Base-by-base conservation (phyloP, 1,140 invertebrate genomes). In the Alviniconcha marisindica region DNA sequence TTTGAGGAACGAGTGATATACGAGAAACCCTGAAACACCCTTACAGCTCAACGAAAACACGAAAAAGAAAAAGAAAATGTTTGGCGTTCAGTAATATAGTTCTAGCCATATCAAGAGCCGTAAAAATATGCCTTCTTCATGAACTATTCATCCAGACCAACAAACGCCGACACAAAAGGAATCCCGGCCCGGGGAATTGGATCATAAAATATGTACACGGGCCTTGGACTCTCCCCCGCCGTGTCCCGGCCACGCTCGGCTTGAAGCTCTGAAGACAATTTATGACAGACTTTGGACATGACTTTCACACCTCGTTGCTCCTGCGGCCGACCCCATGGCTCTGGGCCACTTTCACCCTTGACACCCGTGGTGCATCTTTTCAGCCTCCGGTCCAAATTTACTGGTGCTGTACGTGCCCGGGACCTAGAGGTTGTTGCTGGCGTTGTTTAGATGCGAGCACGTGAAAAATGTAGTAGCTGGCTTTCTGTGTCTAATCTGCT, bases 161-260 rank as follows among this genome's bases (percentile, higher is more conserved):
- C 60, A 24, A 63, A 24, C 21, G 28, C 7, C 60, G 24, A 4
- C 60, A 63, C 60, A 63, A 63, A 63, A 31, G 28, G 60, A n/a
- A n/a, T n/a, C 60, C 10, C 4, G 28, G 21, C 4, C 28, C 10
- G 60, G 60, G 60, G 60, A 63, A 63, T 63, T 63, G 60, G 60
- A 24, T 63, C 60, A 63, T 63, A 63, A 63, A 63, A 63, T 63
- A 63, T 48, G 44, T 63, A 63, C 60, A 63, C 24, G 21, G 24
- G 24, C 60, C 60, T n/a, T 24, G 4, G 21, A n/a, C 60, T 14
- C 24, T 63, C 60, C 28, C 60, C 28, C 24, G 7, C 10, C 5
- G 7, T 63, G 21, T 63, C 10, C 5, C 10, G 21, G 4, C 28
- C 60, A n/a, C 60, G 21, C 10, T 63, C 7, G 7, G 60, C 4